Percentiles rank a stretch among this genome's conserved stretches.
These are phyloP conservation scores for Stigmatopora argus DNA, from an alignment of 2,113 vertebrate genomes.

Conservation along the genomic window DNA sequence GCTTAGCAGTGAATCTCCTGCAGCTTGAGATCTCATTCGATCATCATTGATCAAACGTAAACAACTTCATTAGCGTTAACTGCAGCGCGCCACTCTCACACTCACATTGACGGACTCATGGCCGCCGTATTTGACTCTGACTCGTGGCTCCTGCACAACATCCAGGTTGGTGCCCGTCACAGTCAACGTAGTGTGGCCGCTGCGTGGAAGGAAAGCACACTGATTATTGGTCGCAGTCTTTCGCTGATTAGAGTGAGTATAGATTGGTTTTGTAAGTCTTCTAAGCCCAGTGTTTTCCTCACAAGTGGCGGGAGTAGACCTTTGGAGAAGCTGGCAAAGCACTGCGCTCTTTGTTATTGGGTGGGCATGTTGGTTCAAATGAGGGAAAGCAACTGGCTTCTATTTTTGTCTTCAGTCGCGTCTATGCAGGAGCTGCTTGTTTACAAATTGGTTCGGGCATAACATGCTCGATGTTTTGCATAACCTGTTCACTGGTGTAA, in stretches of 20 bases:
- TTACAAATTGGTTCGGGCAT: conserved; percentile 44
- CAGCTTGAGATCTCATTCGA: not conserved
- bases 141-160: conserved; percentile 85
- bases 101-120: conserved; percentile 89
- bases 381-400: conserved; percentile 59
- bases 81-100: conserved; percentile 8
- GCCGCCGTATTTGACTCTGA: conserved; percentile 87
- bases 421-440: conserved; percentile 61
- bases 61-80: not conserved
- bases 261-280: conserved; percentile 22
- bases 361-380: conserved; percentile 57
- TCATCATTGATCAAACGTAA: conserved; percentile 12
- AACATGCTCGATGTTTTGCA: conserved; percentile 35
- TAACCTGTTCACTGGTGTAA: conserved; percentile 35
- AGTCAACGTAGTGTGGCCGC: conserved; percentile 85
- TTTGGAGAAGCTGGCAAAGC: conserved; percentile 29
- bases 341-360: conserved; percentile 57
- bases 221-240: not conserved
- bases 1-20: not conserved
- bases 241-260: conserved; percentile 23
- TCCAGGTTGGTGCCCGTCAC: conserved; percentile 89
- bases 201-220: conserved; percentile 48
- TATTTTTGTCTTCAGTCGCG: conserved; percentile 56
- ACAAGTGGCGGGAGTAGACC: conserved; percentile 32
- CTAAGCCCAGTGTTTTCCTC: conserved; percentile 21